Evolutionary conservation across 2,113 vertebrate genomes (phyloP).

Genomic region (Zosterops hypoxanthus): DNA sequence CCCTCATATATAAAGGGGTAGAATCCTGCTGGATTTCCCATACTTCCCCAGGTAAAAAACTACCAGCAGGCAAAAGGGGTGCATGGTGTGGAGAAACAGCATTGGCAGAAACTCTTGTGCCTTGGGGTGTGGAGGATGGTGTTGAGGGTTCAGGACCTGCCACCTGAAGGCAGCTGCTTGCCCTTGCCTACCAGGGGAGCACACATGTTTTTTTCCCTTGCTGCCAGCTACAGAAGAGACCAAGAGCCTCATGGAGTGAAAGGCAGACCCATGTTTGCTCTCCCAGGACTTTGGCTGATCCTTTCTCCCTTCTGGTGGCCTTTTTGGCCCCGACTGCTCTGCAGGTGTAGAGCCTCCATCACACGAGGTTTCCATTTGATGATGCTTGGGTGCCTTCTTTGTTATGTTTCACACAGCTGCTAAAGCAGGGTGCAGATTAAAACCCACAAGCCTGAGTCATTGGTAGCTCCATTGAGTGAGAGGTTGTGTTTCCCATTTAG

Average conservation of each 20-base stretch:
- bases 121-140: background rate
- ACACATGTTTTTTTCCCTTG: background rate
- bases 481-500: background rate
- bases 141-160: background rate
- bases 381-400: background rate
- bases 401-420: background rate
- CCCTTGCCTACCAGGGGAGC: background rate
- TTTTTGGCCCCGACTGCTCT: background rate
- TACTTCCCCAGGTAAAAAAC: background rate
- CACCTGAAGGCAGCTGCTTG: background rate
- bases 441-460: background rate
- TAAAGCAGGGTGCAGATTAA: background rate
- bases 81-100: accelerated
- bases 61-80: background rate
- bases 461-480: background rate
- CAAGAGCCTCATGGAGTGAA: accelerated
- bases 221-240: background rate
- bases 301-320: accelerated
- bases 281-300: background rate
- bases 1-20: background rate
- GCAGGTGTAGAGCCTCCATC: background rate
- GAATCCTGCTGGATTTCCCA: background rate
- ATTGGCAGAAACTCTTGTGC: background rate
- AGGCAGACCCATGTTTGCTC: accelerated
- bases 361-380: background rate